Evolutionary conservation across 2,797 vertebrate species (phyloP).

Genomic region (Aplochiton taeniatus): DNA sequence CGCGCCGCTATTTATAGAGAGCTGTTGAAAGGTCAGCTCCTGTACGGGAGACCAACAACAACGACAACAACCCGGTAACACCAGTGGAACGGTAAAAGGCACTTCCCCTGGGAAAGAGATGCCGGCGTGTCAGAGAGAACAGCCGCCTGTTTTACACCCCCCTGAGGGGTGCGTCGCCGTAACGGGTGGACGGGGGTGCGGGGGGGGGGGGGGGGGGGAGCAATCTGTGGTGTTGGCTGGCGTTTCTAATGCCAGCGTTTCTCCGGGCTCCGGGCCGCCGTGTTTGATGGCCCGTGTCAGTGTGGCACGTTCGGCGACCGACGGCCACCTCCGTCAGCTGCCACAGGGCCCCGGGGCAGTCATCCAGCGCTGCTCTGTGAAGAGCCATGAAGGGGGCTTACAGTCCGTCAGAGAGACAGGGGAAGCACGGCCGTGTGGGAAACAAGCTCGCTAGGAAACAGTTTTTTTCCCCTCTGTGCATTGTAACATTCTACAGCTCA

Average conservation of each 20-base stretch:
- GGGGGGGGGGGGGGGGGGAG: constrained; percentile 15
- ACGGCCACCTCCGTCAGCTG: background rate
- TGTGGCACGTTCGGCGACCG: background rate
- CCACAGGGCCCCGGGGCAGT: background rate
- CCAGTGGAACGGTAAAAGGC: constrained; percentile 39
- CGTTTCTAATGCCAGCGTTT: constrained; percentile 24
- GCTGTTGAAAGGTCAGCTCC: constrained; percentile 70
- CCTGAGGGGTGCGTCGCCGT: constrained; percentile 21
- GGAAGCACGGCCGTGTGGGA: too few relatives aligned
- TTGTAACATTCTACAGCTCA: too few relatives aligned
- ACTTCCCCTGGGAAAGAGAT: constrained; percentile 42
- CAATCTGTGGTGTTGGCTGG: constrained; percentile 25
- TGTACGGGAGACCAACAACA: constrained; percentile 18
- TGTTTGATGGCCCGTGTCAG: constrained; percentile 2
- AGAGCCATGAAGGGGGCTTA: too few relatives aligned
- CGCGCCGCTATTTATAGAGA: constrained; percentile 65
- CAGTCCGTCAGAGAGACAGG: too few relatives aligned
- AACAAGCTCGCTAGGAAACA: too few relatives aligned
- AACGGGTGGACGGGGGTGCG: background rate
- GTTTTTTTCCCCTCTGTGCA: too few relatives aligned
- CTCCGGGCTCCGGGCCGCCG: constrained; percentile 1
- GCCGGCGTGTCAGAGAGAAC: constrained; percentile 39
- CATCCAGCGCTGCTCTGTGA: too few relatives aligned
- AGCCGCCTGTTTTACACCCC: constrained; percentile 38
- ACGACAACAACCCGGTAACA: constrained; percentile 15